Evolutionary conservation across 1,140 invertebrate genomes (phyloP), one percentile per base, ranked within the genome.

Genomic region (Camponotus floridanus): DNA sequence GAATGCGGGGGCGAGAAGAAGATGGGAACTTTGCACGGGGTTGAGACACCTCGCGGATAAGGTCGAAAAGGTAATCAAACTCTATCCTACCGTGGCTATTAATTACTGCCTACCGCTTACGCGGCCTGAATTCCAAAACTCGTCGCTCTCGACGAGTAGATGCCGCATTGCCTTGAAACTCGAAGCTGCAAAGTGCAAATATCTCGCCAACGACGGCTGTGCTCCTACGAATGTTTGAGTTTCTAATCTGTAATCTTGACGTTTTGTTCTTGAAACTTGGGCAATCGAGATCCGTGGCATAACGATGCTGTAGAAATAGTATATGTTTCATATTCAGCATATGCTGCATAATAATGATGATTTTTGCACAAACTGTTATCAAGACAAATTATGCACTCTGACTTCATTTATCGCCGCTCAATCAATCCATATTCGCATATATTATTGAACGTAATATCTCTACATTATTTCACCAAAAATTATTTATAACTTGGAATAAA

Each of bases 51-150:
- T 84, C n/a, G 62, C 21, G 64, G 88, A 90, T 90, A 90, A 90
- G 86, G 88, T 90, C 88, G 88, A 90, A 90, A 90, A 90, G 88
- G 89, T 90, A 90, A 90, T 90, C 89, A 90, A 90, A 90, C 89
- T 90, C 89, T 86, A 55, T 73, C 81, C 64, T 76, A 55, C 18
- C 81, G 76, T 86, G 89, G 89, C 89, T 90, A 90, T 90, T 90
- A 90, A 90, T 90, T 90, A 90, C 88, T 86, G 76, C 51, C 76
- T 78, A 81, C 88, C 86, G 61, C 76, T 90, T 87, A 87, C 88
- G 89, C 81, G 88, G 55, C 65, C 84, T 70, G 88, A 90, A 90
- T 90, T 90, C 83, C 89, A 86, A 90, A 90, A 90, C 74, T 85
- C 79, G 78, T 59, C 48, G 76, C 33, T 48, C 36, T 55, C 21